These are phyloP conservation scores for Sepiola atlantica DNA, from an alignment of 2,888 invertebrate species.

Conservation along the genomic window DNA sequence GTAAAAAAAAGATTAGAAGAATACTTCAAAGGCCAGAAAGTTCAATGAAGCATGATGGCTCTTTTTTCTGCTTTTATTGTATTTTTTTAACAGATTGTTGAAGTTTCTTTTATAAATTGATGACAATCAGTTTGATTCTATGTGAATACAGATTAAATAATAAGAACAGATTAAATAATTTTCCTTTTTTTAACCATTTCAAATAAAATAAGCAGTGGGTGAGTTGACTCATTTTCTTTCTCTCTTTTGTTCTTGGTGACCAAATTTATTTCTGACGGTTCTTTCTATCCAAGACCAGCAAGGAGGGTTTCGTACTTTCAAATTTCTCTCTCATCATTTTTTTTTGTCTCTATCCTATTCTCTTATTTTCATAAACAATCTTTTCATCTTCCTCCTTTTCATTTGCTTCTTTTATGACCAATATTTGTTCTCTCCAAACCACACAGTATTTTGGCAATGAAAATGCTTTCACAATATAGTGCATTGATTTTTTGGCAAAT, in stretches of 20 bases:
- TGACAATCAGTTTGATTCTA: not conserved
- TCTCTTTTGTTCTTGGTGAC: not conserved
- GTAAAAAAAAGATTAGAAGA: not conserved
- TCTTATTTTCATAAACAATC: not conserved
- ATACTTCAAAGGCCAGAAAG: not conserved
- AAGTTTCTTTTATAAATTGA: conserved; percentile 1
- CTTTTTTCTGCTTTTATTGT: not conserved
- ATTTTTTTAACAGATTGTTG: conserved; percentile 4
- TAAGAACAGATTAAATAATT: not conserved
- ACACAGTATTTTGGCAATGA: not conserved
- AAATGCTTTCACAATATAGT: not conserved
- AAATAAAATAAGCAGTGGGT: not conserved
- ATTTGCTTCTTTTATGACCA: not conserved
- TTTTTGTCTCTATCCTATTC: not conserved
- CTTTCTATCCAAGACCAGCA: not conserved
- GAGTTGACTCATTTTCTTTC: not conserved
- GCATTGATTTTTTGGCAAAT: too few species aligned
- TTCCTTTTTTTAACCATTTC: not conserved
- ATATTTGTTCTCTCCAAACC: too few species aligned
- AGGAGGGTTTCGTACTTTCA: not conserved
- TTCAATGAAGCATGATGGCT: conserved; percentile 9
- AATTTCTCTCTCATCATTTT: not conserved
- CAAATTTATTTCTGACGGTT: not conserved
- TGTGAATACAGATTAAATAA: not conserved
- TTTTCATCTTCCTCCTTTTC: not conserved